phyloP scores from a whole-genome alignment of 2,113 vertebrate species.

The Echinops telfairi region DNA sequence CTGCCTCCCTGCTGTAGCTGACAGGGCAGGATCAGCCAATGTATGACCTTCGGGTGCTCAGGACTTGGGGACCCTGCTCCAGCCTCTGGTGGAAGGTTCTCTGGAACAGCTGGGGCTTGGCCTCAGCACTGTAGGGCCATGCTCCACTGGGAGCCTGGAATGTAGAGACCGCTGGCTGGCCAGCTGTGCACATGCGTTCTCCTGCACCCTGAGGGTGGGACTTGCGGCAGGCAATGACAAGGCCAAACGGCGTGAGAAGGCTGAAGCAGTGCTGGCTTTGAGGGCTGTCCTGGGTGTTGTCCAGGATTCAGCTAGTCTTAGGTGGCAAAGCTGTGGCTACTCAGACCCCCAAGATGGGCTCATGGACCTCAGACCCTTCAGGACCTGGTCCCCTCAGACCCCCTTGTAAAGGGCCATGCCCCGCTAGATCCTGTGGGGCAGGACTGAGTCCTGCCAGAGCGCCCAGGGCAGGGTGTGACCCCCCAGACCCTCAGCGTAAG shows the following conservation, averaged over 20 bases:
- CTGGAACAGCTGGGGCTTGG: conserved; percentile 25
- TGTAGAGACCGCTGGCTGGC: not conserved
- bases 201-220: not conserved
- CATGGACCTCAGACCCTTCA: not conserved
- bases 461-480: too few relatives aligned
- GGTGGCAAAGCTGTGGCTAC: not conserved
- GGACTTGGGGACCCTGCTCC: not conserved
- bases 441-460: not conserved
- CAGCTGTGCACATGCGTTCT: not conserved
- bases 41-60: not conserved
- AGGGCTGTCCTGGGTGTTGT: not conserved
- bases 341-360: too few relatives aligned
- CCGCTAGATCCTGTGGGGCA: not conserved
- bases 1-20: not conserved
- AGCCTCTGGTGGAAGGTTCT: not conserved
- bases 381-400: not conserved
- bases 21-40: not conserved
- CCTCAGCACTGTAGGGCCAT: not conserved
- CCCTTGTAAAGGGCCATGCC: not conserved
- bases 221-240: not conserved
- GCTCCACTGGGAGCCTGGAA: conserved; percentile 38
- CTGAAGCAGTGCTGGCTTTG: not conserved
- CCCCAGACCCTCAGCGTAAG: not conserved
- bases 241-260: not conserved
- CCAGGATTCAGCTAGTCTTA: not conserved